phyloP scores from a whole-genome alignment of 1,140 invertebrate species.

The Halyomorpha halys region DNA sequence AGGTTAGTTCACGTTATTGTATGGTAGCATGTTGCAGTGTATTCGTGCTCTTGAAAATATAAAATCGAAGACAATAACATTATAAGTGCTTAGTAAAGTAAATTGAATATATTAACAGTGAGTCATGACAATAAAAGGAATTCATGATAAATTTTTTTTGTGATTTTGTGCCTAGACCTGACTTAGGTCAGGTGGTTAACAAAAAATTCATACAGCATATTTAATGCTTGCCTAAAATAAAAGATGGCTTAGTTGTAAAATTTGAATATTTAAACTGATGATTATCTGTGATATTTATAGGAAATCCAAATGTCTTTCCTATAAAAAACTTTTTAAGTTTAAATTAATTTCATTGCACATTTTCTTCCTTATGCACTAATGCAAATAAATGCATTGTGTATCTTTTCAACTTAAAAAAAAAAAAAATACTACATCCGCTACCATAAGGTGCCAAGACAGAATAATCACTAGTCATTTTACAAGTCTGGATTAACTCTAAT shows the following conservation, averaged over 20 bases:
- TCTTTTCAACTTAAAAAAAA: too few species aligned
- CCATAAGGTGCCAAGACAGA: too few species aligned
- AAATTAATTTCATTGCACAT: background rate
- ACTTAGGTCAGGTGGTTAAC: background rate
- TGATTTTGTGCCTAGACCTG: constrained; percentile 8
- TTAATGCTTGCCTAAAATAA: background rate
- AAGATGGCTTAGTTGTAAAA: background rate
- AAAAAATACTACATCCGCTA: too few species aligned
- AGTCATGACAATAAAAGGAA: constrained; percentile 10
- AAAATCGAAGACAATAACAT: constrained; percentile 5
- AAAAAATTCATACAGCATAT: background rate
- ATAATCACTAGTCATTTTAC: too few species aligned
- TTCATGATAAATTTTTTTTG: background rate
- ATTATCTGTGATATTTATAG: constrained; percentile 1
- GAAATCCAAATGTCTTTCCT: background rate
- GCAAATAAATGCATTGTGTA: too few species aligned
- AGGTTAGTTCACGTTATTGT: background rate
- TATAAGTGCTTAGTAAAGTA: constrained; percentile 11
- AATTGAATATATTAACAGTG: background rate
- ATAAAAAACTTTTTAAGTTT: background rate
- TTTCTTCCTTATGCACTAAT: too few species aligned
- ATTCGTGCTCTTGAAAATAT: background rate
- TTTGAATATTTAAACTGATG: background rate
- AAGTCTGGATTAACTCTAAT: too few species aligned
- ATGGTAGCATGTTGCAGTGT: constrained; percentile 3